Percentiles rank a stretch among this genome's conserved stretches.
Evolutionary conservation across 2,113 vertebrate genomes (phyloP).

Genomic region (Picathartes gymnocephalus): DNA sequence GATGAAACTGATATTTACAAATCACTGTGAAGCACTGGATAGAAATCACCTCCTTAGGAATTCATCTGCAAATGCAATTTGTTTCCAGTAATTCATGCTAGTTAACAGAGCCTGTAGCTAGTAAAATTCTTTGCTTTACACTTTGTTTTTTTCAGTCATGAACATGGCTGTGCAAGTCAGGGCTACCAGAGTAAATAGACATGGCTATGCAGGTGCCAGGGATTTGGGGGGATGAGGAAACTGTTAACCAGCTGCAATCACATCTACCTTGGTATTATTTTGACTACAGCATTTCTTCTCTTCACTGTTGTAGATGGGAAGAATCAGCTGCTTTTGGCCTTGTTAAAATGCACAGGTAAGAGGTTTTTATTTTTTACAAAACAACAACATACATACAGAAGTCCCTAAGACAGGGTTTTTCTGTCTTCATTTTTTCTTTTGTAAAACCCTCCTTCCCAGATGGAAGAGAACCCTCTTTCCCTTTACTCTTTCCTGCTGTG

Average conservation of each 20-base stretch:
- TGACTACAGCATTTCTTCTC: neutral
- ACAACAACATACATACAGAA: neutral
- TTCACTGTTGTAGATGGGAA: slow-evolving; percentile 84
- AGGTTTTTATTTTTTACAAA: neutral
- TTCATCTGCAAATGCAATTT: neutral
- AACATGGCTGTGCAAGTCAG: neutral
- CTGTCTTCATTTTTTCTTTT: neutral
- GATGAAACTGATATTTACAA: neutral
- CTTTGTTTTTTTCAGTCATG: neutral
- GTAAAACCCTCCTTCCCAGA: neutral
- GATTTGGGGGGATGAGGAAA: neutral
- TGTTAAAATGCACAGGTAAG: slow-evolving; percentile 97
- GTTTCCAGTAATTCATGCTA: neutral
- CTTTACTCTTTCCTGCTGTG: neutral
- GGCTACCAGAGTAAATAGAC: neutral
- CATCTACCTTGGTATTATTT: neutral
- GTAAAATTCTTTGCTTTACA: neutral
- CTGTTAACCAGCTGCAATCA: neutral
- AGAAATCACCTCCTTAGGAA: neutral
- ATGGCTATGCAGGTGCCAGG: neutral
- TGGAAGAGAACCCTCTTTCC: neutral
- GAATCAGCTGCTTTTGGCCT: slow-evolving; percentile 93
- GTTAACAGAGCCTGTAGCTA: neutral
- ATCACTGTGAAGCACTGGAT: neutral
- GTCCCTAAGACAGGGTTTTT: neutral